Evolutionary conservation across 2,113 vertebrate species (phyloP), one percentile per base, ranked within the genome.

Genomic region (Cynoglossus semilaevis): DNA sequence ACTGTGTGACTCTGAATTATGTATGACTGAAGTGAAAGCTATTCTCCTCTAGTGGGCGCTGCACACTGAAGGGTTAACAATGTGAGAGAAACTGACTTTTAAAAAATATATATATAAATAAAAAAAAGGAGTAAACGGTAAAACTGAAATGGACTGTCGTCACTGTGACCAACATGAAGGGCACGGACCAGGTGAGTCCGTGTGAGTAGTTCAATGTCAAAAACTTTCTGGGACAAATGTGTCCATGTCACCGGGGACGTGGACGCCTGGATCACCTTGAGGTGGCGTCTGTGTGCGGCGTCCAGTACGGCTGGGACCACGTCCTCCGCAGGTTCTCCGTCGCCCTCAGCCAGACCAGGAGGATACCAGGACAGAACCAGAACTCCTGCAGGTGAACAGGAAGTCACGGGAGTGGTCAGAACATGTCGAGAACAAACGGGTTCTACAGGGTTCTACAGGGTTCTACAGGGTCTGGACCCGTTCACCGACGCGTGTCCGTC

Each of bases 331-430:
- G 93, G 91, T 50, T 95, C 93, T 43, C 93, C 93, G 0, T 94
- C 92, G 63, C 96, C 93, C 36, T 95, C 94, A 49, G 93, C 92
- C 60, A 93, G 76, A 38, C 92, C 93, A 0, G 93, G 93, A 14
- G 94, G 94, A 76, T 95, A 95, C 94, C 94, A 96, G 63, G 93
- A 94, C 72, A 96, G 71, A 15, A 94, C 92, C 67, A 96, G 87
- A 50, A 95, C 94, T 9, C 94, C 94, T 96, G 65, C 11, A 67
- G 53, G 67, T 2, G 12, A 12, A 41, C 11, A 41, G 38, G 17
- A 63, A 46, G 59, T 58, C 36, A 16, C 35, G 29, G 46, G 45
- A 42, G 48, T 38, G 9, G 67, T 82, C 51, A 61, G 44, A n/a
- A n/a, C n/a, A n/a, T n/a, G n/a, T n/a, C n/a, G n/a, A n/a, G n/a